These are phyloP conservation scores for Dunckerocampus dactyliophorus DNA, from an alignment of 2,113 vertebrate genomes.

Conservation along the genomic window DNA sequence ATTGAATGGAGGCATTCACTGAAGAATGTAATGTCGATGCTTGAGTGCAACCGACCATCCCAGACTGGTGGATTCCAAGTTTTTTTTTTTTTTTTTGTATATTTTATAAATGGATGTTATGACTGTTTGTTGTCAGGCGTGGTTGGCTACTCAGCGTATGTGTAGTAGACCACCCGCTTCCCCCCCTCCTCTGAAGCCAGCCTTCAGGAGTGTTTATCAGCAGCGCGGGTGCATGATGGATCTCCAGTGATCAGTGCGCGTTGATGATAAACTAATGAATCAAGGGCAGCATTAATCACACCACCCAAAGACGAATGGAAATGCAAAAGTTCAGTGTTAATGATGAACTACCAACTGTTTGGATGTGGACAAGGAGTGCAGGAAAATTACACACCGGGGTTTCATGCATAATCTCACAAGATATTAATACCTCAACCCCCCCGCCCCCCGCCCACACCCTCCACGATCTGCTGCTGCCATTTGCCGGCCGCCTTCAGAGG, in stretches of 20 bases:
- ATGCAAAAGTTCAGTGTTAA: constrained; percentile 93
- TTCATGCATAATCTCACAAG: constrained; percentile 99
- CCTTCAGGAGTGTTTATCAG: constrained; percentile 49
- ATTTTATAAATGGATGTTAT: constrained; percentile 56
- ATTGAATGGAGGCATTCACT: too few relatives aligned
- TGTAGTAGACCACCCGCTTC: constrained; percentile 45
- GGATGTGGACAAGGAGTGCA: constrained; percentile 89
- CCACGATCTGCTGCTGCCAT: constrained; percentile 3
- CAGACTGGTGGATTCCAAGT: too few relatives aligned
- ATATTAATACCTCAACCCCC: constrained; percentile 92
- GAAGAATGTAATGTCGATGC: too few relatives aligned
- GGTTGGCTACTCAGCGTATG: constrained; percentile 55
- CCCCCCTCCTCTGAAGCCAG: constrained; percentile 42
- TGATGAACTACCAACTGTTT: constrained; percentile 99
- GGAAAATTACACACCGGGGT: constrained; percentile 93
- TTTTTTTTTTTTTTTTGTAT: constrained; percentile 11
- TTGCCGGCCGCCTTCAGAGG: constrained; percentile 78
- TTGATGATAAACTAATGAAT: constrained; percentile 98
- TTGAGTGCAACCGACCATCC: too few relatives aligned
- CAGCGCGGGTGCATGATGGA: constrained; percentile 67
- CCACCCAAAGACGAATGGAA: constrained; percentile 94
- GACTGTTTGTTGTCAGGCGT: constrained; percentile 54
- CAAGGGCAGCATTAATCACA: constrained; percentile 95
- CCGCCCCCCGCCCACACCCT: constrained; percentile 26
- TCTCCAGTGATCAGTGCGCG: constrained; percentile 91